Conservation (phyloP, 2,113 vertebrate genomes). For the Neogobius melanostomus region DNA sequence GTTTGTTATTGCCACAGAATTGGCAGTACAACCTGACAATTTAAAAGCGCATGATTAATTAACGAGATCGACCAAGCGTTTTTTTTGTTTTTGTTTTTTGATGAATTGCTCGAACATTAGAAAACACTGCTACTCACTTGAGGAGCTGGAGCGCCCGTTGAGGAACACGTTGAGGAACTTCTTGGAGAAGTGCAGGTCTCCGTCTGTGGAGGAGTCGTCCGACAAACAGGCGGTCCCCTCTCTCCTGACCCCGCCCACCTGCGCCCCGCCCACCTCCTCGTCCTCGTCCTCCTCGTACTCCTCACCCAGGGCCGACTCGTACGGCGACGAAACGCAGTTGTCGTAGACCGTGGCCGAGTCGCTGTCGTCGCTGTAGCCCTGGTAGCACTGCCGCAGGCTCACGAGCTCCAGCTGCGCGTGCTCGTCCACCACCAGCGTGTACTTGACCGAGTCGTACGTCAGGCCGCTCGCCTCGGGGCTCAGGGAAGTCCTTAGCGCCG, state of each 20-base stretch:
- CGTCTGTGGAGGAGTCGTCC: slow-evolving; percentile 88
- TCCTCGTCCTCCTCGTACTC: slow-evolving; percentile 93
- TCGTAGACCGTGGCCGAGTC: slow-evolving; percentile 93
- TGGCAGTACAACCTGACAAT: too few species aligned
- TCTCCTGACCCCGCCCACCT: slow-evolving; percentile 63
- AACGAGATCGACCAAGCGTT: too few species aligned
- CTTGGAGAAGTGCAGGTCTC: slow-evolving; percentile 91
- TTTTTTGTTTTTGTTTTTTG: too few species aligned
- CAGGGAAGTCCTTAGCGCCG: slow-evolving; percentile 81
- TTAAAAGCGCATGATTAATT: too few species aligned
- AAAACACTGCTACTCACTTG: slow-evolving; percentile 84
- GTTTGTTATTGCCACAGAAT: too few species aligned
- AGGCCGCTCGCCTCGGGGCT: slow-evolving; percentile 94
- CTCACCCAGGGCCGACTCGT: slow-evolving; percentile 90
- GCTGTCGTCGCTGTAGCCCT: slow-evolving; percentile 94
- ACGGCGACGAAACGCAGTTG: slow-evolving; percentile 94
- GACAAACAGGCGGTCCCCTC: slow-evolving; percentile 85
- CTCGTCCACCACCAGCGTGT: slow-evolving; percentile 96
- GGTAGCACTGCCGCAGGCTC: slow-evolving; percentile 92
- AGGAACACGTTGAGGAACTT: slow-evolving; percentile 99
- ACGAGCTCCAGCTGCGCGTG: slow-evolving; percentile 93
- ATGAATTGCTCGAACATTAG: too few species aligned
- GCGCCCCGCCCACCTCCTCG: slow-evolving; percentile 71
- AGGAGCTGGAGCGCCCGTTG: slow-evolving; percentile 91
- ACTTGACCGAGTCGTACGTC: slow-evolving; percentile 96